These are phyloP conservation scores for Dicyrtomina minuta DNA, from an alignment of 2,888 invertebrate species.

Conservation along the genomic window DNA sequence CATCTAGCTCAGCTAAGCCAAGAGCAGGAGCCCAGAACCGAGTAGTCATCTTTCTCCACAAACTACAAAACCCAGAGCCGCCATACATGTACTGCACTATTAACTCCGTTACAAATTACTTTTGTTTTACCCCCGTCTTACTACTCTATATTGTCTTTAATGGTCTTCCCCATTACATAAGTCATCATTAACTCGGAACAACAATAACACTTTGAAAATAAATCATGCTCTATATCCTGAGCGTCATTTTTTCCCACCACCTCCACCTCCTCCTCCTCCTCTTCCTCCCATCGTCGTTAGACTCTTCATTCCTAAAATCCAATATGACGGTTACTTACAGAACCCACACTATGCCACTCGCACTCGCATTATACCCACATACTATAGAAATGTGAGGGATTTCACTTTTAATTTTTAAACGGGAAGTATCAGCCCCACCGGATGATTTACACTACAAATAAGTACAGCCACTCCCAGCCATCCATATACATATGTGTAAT, in stretches of 20 bases:
- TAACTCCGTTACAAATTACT: conserved; percentile 12
- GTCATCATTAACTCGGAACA: conserved; percentile 19
- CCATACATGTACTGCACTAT: not conserved
- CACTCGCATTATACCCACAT: no score
- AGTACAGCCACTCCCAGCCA: no score
- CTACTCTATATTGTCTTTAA: conserved; percentile 4
- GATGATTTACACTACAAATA: no score
- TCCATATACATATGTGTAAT: no score
- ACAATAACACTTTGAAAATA: not conserved
- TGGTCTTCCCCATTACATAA: conserved; percentile 6
- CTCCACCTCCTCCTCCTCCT: not conserved
- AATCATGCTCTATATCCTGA: not conserved
- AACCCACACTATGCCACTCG: no score
- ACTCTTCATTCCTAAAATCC: not conserved
- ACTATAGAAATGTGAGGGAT: not conserved
- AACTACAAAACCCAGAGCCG: not conserved
- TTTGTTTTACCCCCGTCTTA: not conserved
- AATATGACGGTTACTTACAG: no score
- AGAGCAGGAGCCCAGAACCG: not conserved
- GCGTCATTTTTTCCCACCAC: conserved; percentile 1
- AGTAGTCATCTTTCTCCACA: not conserved
- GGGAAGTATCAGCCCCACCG: no score
- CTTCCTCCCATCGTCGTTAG: not conserved
- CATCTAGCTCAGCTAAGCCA: not conserved
- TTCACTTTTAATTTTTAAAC: no score